Evolutionary conservation across 2,888 invertebrate species (phyloP).

Genomic region (Apamea crenata): DNA sequence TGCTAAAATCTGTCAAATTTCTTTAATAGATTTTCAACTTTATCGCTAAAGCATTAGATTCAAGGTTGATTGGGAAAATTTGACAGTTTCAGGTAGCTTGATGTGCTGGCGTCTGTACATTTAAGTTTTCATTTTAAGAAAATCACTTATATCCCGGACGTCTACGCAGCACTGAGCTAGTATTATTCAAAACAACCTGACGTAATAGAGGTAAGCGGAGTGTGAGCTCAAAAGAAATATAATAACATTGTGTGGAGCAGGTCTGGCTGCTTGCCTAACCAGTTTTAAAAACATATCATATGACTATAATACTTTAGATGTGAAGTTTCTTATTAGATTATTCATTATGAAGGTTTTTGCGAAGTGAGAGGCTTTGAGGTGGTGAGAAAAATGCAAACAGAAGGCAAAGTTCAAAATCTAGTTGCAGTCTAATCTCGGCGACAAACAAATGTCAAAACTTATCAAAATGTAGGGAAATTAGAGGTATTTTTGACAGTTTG

Average conservation of each 20-base stretch:
- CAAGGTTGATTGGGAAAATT: too few species aligned
- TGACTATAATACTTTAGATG: constrained; percentile 69
- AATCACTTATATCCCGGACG: not conserved
- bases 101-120: not conserved
- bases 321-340: constrained; percentile 39
- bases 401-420: too few species aligned
- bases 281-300: constrained; percentile 85
- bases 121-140: not conserved
- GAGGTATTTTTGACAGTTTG: too few species aligned
- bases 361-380: not conserved
- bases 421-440: too few species aligned
- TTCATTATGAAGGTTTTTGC: constrained; percentile 29
- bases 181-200: constrained; percentile 41
- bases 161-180: not conserved
- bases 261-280: constrained; percentile 78
- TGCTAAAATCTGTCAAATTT: too few species aligned
- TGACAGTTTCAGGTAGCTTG: too few species aligned
- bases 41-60: too few species aligned
- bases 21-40: too few species aligned
- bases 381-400: not conserved
- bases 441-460: too few species aligned
- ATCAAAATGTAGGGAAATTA: too few species aligned
- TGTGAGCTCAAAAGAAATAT: constrained; percentile 78
- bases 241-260: constrained; percentile 77
- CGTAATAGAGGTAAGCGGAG: constrained; percentile 46